A percentile compares a stretch with the other conserved stretches of the same genome.
Evolutionary conservation across 2,888 invertebrate genomes (phyloP).

Genomic region (Synanthedon tipuliformis): DNA sequence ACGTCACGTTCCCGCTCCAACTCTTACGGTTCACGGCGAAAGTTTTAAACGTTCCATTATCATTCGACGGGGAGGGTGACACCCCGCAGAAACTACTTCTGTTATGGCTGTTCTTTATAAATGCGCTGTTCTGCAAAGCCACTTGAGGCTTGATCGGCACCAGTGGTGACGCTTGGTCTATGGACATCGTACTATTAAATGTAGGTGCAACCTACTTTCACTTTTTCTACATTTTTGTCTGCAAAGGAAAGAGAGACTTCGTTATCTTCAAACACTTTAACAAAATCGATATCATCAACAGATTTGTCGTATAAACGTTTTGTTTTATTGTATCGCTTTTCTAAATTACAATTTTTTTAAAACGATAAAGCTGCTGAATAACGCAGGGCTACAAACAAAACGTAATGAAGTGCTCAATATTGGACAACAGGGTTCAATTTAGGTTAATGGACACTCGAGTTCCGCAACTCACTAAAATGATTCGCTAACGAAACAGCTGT

Average conservation of each 20-base stretch:
- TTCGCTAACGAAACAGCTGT: conserved; percentile 1
- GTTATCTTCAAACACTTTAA: conserved; percentile 6
- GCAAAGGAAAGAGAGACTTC: conserved; percentile 49
- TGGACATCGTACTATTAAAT: conserved; percentile 58
- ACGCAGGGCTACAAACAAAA: conserved; percentile 23
- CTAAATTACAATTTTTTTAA: conserved; percentile 15
- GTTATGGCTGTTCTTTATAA: conserved; percentile 66
- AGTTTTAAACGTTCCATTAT: conserved; percentile 61
- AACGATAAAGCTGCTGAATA: conserved; percentile 28
- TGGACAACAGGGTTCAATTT: conserved; percentile 39
- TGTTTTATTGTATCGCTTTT: conserved; percentile 7
- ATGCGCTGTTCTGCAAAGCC: conserved; percentile 54
- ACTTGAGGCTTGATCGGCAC: conserved; percentile 67
- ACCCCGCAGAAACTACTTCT: conserved; percentile 67
- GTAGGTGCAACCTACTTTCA: conserved; percentile 39
- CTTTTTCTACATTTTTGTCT: conserved; percentile 66
- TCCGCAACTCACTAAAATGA: conserved; percentile 15
- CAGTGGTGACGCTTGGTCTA: conserved; percentile 65
- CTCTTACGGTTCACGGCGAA: conserved; percentile 66
- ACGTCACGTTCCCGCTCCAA: conserved; percentile 66
- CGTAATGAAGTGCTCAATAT: conserved; percentile 35
- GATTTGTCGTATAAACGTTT: too few species aligned
- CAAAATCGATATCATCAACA: conserved; percentile 28
- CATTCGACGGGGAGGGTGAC: conserved; percentile 51
- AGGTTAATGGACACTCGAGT: conserved; percentile 43